Evolutionary conservation across 2,797 vertebrate species (phyloP).

Genomic region (Rhinatrema bivittatum): DNA sequence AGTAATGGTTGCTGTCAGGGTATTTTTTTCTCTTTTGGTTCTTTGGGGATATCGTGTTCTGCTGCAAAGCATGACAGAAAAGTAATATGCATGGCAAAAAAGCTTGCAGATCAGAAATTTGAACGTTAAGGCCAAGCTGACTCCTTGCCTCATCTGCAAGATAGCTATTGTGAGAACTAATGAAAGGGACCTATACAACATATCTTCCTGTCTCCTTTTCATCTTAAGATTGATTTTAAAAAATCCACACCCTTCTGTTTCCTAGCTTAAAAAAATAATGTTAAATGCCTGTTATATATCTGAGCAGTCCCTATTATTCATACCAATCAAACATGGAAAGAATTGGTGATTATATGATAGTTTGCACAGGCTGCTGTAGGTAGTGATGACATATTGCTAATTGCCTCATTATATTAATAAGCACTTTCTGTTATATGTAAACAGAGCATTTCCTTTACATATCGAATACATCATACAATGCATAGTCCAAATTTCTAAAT

Average conservation of each 20-base stretch:
- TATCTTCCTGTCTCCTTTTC: slow-evolving; percentile 16
- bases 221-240: slow-evolving; percentile 22
- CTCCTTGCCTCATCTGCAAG: slow-evolving; percentile 36
- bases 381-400: too few species aligned
- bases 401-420: too few species aligned
- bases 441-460: too few species aligned
- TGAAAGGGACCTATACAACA: slow-evolving; percentile 26
- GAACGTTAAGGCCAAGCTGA: slow-evolving; percentile 28
- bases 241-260: neutral
- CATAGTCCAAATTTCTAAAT: too few species aligned
- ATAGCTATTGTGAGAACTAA: slow-evolving; percentile 38
- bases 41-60: slow-evolving; percentile 60
- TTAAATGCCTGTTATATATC: slow-evolving; percentile 1
- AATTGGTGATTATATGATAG: too few species aligned
- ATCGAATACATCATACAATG: too few species aligned
- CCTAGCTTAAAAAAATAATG: slow-evolving; percentile 8
- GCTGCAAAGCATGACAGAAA: slow-evolving; percentile 59
- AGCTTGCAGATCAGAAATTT: slow-evolving; percentile 28
- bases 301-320: too few species aligned
- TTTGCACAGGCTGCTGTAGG: too few species aligned
- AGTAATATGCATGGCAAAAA: slow-evolving; percentile 45
- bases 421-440: too few species aligned
- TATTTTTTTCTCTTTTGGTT: slow-evolving; percentile 45
- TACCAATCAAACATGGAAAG: too few species aligned
- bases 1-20: slow-evolving; percentile 65